Evolutionary conservation across 2,888 invertebrate genomes (phyloP).

Genomic region (Theodoxus fluviatilis): DNA sequence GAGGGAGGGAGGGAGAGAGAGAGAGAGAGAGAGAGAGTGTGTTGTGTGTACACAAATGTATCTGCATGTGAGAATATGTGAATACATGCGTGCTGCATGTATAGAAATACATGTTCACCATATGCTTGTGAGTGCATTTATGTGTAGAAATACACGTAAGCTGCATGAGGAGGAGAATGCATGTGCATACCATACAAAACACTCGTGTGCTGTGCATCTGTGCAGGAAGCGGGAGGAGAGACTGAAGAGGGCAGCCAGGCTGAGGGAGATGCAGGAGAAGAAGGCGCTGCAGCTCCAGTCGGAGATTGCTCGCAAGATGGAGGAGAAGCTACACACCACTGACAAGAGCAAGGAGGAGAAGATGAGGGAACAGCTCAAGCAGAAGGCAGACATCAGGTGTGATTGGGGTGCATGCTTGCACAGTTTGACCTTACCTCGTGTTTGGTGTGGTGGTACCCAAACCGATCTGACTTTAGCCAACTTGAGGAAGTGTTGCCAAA

Average conservation of each 20-base stretch:
- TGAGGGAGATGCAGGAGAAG: slow-evolving; percentile 35
- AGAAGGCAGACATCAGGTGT: slow-evolving; percentile 29
- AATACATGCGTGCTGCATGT: no score
- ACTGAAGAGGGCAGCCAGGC: slow-evolving; percentile 42
- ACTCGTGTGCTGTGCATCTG: background rate
- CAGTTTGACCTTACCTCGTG: no score
- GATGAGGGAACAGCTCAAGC: slow-evolving; percentile 39
- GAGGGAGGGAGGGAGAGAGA: no score
- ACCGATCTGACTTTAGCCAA: background rate
- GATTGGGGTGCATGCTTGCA: background rate
- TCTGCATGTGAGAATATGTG: no score
- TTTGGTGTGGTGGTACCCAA: no score
- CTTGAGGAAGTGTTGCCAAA: background rate
- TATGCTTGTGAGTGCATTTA: no score
- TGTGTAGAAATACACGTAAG: no score
- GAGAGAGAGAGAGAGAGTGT: no score
- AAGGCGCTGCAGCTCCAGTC: slow-evolving; percentile 35
- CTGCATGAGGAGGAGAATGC: no score
- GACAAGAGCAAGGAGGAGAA: slow-evolving; percentile 42
- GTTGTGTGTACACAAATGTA: no score
- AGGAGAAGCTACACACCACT: slow-evolving; percentile 38
- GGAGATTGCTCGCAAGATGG: slow-evolving; percentile 36
- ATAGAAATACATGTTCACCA: no score
- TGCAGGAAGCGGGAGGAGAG: slow-evolving; percentile 45
- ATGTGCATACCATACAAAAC: no score